Evolutionary conservation across 2,888 invertebrate genomes (phyloP).

Genomic region (Gerris lacustris): DNA sequence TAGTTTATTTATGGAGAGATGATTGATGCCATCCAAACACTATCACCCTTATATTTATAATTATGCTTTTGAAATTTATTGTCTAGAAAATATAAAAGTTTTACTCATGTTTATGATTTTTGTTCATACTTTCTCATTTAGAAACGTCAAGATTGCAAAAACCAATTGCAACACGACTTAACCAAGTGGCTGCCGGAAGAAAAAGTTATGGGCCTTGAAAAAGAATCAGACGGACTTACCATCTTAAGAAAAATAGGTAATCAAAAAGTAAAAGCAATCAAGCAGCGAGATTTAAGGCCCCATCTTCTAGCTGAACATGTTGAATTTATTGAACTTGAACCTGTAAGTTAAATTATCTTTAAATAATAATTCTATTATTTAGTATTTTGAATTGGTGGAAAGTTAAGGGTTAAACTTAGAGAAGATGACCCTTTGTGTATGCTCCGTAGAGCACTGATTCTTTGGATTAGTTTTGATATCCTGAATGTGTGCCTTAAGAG

Average conservation of each 20-base stretch:
- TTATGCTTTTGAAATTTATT: too few species aligned
- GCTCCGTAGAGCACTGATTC: neutral
- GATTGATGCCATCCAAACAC: too few species aligned
- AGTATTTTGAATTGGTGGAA: neutral
- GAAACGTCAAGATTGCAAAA: conserved; percentile 55
- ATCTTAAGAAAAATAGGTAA: conserved; percentile 62
- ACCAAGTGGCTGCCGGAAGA: conserved; percentile 68
- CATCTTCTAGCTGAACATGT: conserved; percentile 73
- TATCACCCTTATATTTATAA: too few species aligned
- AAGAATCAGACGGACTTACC: conserved; percentile 59
- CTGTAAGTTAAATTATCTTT: conserved; percentile 31
- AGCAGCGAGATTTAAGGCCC: conserved; percentile 66
- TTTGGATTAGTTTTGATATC: too few species aligned
- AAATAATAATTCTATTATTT: neutral
- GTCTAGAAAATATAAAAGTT: too few species aligned
- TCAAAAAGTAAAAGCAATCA: conserved; percentile 63
- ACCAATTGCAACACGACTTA: conserved; percentile 50
- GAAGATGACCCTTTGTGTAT: neutral
- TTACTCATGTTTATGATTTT: too few species aligned
- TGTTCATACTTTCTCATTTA: conserved; percentile 26
- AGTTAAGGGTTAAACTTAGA: neutral
- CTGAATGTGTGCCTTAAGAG: too few species aligned
- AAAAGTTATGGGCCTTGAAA: conserved; percentile 67
- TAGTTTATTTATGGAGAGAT: too few species aligned
- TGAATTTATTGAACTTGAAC: conserved; percentile 47